Conservation (phyloP, 2,113 vertebrate species). For the Phrynosoma blainvillii region DNA sequence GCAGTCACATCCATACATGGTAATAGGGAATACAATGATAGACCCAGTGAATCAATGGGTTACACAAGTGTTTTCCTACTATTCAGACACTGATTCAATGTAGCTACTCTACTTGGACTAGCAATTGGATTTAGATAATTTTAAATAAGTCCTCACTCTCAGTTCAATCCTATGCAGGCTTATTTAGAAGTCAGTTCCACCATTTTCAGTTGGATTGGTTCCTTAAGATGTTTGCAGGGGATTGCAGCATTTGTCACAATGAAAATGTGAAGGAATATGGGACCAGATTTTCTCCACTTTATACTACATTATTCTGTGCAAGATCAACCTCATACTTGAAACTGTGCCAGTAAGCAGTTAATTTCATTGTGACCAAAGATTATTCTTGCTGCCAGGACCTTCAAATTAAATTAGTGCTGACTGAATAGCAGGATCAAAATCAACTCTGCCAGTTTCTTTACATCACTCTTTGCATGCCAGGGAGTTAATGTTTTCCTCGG, state of each 20-base stretch:
- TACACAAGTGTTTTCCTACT: too few species aligned
- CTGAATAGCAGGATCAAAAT: slow-evolving; percentile 23
- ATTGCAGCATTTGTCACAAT: slow-evolving; percentile 1
- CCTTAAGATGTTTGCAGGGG: background rate
- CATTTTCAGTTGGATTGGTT: too few species aligned
- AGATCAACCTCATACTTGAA: slow-evolving; percentile 46
- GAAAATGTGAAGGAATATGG: background rate
- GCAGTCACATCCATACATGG: too few species aligned
- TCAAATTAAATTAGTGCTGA: slow-evolving; percentile 36
- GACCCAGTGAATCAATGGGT: too few species aligned
- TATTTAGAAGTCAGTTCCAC: too few species aligned
- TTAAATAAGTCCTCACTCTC: too few species aligned
- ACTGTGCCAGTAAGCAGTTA: slow-evolving; percentile 50
- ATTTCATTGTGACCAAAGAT: slow-evolving; percentile 17
- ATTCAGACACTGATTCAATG: too few species aligned
- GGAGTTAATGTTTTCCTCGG: slow-evolving; percentile 19
- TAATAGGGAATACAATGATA: too few species aligned
- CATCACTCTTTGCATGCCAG: slow-evolving; percentile 2
- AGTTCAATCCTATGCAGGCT: too few species aligned
- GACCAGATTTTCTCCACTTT: background rate
- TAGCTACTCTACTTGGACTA: too few species aligned
- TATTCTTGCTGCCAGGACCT: slow-evolving; percentile 44
- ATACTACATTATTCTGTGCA: slow-evolving; percentile 39
- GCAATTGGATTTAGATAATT: too few species aligned
- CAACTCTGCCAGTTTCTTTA: slow-evolving; percentile 19